Percentiles rank a stretch among this genome's conserved stretches.
phyloP scores from a whole-genome alignment of 2,888 invertebrate genomes.

The Hirudinaria manillensis region DNA sequence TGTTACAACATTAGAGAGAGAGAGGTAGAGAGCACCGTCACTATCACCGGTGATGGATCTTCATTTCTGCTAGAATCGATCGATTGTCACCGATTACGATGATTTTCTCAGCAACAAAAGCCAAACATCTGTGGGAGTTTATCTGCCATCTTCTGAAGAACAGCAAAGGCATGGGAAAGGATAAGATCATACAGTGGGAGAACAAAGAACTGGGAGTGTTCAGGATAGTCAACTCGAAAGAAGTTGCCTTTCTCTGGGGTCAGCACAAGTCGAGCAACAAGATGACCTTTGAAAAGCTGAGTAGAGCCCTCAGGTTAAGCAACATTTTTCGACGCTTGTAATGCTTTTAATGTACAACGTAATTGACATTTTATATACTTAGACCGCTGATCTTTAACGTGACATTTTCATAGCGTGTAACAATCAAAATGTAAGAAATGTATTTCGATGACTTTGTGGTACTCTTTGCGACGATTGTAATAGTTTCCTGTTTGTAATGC shows the following conservation, averaged over 20 bases:
- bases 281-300: slow-evolving; percentile 87
- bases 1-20: too few relatives aligned
- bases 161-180: slow-evolving; percentile 6
- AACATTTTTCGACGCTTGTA: too few relatives aligned
- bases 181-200: slow-evolving; percentile 51
- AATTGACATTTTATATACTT: too few relatives aligned
- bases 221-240: slow-evolving; percentile 79
- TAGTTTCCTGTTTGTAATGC: not conserved
- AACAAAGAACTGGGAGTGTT: slow-evolving; percentile 71
- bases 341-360: too few relatives aligned
- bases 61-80: too few relatives aligned
- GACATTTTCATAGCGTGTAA: not conserved
- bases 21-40: too few relatives aligned
- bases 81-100: too few relatives aligned
- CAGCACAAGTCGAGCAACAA: slow-evolving; percentile 74
- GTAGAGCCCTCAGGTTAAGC: slow-evolving; percentile 69
- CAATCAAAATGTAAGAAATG: not conserved
- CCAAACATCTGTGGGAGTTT: slow-evolving; percentile 35
- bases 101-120: slow-evolving; percentile 13
- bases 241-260: slow-evolving; percentile 81
- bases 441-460: not conserved
- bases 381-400: too few relatives aligned
- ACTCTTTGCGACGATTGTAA: not conserved
- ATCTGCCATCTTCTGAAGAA: slow-evolving; percentile 29
- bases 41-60: too few relatives aligned